Base-by-base conservation (phyloP, 2,888 invertebrate genomes). In the Drosophila conformis region DNA sequence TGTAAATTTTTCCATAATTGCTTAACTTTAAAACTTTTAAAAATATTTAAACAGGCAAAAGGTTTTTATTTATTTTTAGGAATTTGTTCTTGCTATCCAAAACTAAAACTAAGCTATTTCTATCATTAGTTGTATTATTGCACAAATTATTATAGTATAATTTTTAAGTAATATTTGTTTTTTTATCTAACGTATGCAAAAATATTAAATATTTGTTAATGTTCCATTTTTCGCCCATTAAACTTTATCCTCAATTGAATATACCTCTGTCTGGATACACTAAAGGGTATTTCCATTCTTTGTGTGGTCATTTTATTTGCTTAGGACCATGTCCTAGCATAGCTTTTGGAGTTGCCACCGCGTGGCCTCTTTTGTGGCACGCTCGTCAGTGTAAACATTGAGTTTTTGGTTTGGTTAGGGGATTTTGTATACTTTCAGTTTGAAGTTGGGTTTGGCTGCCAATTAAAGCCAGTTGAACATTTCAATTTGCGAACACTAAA, bases 371-470 rank as follows among this genome's bases (percentile, higher is more conserved):
- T 80, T 69, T 79, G 78, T 79, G 76, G 76, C 40, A 21, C 54
- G 75, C 68, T 69, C 59, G 67, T 58, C 71, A 58, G 68, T 79
- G 86, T 69, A 83, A 83, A 83, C 71, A 83, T 87, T 83, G 76
- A 67, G 69, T 70, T 79, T 78, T 60, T 49, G 57, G 49, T 58
- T 61, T 33, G 58, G 62, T 27, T 40, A 49, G 61, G 65, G 46
- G 40, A 52, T 36, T n/a, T 42, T 46, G 29, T 13, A 21, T 40
- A 27, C 25, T 58, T 13, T 60, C 54, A 38, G 27, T 38, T 67
- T 54, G 36, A 40, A 49, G 60, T 33, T 40, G 69, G 68, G 56
- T 15, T 51, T 59, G 46, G 48, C 74, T 38, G 38, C 4, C 46
- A 78, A 72, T 80, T 76, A 65, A 78, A 73, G 76, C 40, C 58